Evolutionary conservation across 64 coral and sea anemone genomes (phyloP).

Genomic region (Stichodactyla helianthus): DNA sequence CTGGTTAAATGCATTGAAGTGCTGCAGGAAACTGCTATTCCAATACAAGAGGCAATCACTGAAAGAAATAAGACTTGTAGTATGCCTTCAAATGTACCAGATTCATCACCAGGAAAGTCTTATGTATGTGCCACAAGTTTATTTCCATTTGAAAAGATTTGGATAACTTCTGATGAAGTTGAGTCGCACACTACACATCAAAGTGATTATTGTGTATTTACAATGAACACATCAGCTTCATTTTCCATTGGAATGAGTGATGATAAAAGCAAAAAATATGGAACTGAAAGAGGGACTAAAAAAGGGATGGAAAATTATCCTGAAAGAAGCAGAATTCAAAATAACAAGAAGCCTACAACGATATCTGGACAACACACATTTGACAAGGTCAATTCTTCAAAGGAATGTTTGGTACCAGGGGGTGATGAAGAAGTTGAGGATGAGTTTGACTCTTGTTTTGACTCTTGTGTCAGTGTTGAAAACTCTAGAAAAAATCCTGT

Average conservation of each 20-base stretch:
- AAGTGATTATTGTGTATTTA: background rate
- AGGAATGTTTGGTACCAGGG: background rate
- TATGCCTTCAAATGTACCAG: background rate
- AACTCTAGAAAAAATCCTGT: background rate
- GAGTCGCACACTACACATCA: background rate
- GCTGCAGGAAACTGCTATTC: constrained; percentile 23
- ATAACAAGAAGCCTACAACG: background rate
- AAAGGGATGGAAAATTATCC: background rate
- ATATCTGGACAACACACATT: background rate
- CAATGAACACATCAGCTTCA: background rate
- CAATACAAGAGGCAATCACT: background rate
- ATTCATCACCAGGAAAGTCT: background rate
- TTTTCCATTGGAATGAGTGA: background rate
- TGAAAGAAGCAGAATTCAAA: background rate
- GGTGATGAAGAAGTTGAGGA: background rate
- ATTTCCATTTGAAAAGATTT: background rate
- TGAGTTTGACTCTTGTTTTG: constrained; percentile 14
- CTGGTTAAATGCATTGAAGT: constrained; percentile 22
- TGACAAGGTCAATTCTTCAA: background rate
- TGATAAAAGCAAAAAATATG: background rate
- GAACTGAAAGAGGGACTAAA: background rate
- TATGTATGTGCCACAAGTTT: background rate
- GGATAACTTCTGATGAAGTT: background rate
- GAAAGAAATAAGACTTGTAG: background rate
- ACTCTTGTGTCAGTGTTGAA: background rate